phyloP scores from a whole-genome alignment of 2,797 vertebrate genomes.

The Knipowitschia caucasica region DNA sequence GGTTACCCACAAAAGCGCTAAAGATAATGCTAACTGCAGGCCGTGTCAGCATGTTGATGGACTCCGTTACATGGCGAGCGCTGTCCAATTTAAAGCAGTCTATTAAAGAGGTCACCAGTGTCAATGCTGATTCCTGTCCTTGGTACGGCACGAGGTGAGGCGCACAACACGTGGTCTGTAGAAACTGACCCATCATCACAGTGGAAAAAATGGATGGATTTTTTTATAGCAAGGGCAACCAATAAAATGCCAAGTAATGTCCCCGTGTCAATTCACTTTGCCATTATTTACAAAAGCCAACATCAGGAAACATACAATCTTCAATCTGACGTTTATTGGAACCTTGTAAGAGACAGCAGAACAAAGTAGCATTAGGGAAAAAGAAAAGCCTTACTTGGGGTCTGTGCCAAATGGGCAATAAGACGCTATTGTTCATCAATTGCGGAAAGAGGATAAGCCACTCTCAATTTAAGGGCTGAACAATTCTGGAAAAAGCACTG shows the following conservation, averaged over 20 bases:
- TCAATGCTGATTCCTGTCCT: constrained; percentile 33
- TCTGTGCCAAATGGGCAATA: constrained; percentile 13
- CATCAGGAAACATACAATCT: neutral
- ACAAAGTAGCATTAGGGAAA: constrained; percentile 6
- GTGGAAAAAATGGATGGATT: constrained; percentile 4
- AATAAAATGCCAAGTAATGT: neutral
- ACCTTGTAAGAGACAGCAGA: neutral
- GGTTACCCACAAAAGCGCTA: constrained; percentile 43
- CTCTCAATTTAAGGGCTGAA: neutral
- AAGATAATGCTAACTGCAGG: constrained; percentile 50
- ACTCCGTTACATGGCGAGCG: constrained; percentile 18
- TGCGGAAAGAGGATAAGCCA: neutral
- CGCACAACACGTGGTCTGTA: constrained; percentile 4
- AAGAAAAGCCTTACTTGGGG: constrained; percentile 1
- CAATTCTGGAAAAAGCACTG: too few species aligned
- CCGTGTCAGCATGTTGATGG: constrained; percentile 39
- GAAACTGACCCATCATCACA: constrained; percentile 5
- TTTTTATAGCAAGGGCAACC: neutral
- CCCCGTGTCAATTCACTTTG: constrained; percentile 1
- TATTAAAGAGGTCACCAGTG: constrained; percentile 29
- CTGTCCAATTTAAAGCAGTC: constrained; percentile 40
- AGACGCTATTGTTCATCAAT: neutral
- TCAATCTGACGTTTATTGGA: neutral
- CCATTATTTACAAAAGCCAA: neutral
- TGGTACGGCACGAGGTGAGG: constrained; percentile 16